These are phyloP conservation scores for Allobates femoralis DNA, from an alignment of 2,797 vertebrate genomes.

Conservation along the genomic window DNA sequence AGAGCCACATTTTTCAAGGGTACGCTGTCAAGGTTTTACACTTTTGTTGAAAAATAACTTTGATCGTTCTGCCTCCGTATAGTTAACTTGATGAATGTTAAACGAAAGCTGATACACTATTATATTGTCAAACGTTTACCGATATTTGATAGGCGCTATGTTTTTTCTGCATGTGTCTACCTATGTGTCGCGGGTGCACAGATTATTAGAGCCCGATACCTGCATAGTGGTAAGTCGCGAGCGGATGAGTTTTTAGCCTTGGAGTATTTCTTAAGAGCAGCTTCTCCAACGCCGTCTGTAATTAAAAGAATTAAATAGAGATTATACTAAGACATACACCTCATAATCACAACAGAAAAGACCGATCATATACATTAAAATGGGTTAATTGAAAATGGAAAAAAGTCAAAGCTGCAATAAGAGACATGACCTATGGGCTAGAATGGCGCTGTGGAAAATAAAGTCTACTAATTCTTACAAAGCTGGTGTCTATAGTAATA, in stretches of 20 bases:
- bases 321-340: neutral
- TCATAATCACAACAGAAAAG: neutral
- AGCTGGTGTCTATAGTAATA: no score
- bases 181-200: neutral
- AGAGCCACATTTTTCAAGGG: no score
- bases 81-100: no score
- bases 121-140: no score
- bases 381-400: neutral
- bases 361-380: neutral
- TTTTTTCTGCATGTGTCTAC: no score
- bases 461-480: neutral
- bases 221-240: conserved; percentile 86
- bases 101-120: no score
- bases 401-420: neutral
- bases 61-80: no score
- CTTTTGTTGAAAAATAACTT: no score
- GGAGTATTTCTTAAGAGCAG: conserved; percentile 79
- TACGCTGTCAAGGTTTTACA: no score
- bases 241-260: conserved; percentile 78
- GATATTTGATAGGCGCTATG: no score
- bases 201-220: conserved; percentile 69
- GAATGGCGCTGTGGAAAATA: neutral
- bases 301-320: conserved; percentile 16
- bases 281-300: conserved; percentile 82
- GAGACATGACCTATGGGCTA: neutral